These are phyloP conservation scores for Pseudorhiza aurosa DNA, from an alignment of 30 jellyfish, hydroid and myxozoan species.

Conservation along the genomic window DNA sequence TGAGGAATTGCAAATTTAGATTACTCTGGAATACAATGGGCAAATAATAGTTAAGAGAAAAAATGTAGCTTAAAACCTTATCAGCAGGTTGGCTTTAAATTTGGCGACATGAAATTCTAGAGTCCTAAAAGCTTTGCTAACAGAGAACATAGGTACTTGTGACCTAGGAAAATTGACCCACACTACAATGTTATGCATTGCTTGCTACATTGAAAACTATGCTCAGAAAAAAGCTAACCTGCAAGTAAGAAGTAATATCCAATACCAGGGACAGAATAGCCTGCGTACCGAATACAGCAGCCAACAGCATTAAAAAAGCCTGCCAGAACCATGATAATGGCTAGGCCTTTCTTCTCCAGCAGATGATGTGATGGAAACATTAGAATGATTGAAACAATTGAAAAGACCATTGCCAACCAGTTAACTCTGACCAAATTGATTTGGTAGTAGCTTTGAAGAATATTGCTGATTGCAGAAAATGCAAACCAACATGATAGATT, in stretches of 20 bases:
- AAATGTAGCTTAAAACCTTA: too few species aligned
- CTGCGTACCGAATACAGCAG: constrained; percentile 61
- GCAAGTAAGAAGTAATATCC: constrained; percentile 62
- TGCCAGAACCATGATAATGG: constrained; percentile 42
- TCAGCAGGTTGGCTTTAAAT: too few species aligned
- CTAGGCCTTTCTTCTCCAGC: constrained; percentile 67
- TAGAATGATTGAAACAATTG: constrained; percentile 47
- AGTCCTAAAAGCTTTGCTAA: too few species aligned
- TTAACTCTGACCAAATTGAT: constrained; percentile 63
- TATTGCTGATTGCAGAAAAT: constrained; percentile 78
- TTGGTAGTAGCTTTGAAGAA: constrained; percentile 51
- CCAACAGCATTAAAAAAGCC: constrained; percentile 72
- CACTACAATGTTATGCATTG: too few species aligned
- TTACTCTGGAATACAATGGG: too few species aligned
- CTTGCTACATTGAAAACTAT: too few species aligned
- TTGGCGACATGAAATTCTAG: too few species aligned
- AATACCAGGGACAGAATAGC: constrained; percentile 10
- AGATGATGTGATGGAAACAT: constrained; percentile 74
- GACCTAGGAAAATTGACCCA: too few species aligned
- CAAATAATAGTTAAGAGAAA: too few species aligned
- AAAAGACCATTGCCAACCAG: constrained; percentile 72
- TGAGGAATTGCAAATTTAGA: too few species aligned
- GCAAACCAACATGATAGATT: constrained; percentile 75
- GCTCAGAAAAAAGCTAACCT: constrained; percentile 45
- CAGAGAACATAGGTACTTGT: too few species aligned